phyloP scores from a whole-genome alignment of 2,888 invertebrate genomes.

The Macaria notata region DNA sequence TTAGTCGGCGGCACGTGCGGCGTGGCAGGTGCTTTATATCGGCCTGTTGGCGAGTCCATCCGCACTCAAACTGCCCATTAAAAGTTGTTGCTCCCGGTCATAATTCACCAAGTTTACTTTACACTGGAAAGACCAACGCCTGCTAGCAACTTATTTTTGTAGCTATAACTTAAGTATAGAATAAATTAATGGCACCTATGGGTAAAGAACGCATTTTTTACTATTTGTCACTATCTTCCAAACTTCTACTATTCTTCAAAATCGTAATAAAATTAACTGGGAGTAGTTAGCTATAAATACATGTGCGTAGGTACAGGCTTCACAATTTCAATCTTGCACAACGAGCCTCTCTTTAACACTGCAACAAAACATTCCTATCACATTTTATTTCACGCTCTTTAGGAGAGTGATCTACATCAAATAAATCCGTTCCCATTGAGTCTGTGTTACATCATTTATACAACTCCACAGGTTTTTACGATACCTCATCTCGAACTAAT shows the following conservation, averaged over 20 bases:
- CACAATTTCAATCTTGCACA: too few species aligned
- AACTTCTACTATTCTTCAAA: too few species aligned
- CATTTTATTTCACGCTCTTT: constrained; percentile 16
- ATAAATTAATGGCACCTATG: too few species aligned
- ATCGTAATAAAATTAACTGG: too few species aligned
- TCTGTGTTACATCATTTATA: constrained; percentile 36
- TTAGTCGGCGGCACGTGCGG: constrained; percentile 57
- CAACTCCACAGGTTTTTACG: constrained; percentile 38
- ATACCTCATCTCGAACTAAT: constrained; percentile 51
- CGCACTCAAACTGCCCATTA: constrained; percentile 17
- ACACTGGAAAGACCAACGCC: too few species aligned
- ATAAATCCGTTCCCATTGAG: constrained; percentile 20
- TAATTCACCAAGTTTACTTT: not conserved
- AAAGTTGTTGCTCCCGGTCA: constrained; percentile 5
- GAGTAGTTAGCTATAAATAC: too few species aligned
- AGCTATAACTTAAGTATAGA: too few species aligned
- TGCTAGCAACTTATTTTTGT: too few species aligned
- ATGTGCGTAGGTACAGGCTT: too few species aligned
- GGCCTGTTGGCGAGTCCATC: constrained; percentile 25
- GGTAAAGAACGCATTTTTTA: too few species aligned
- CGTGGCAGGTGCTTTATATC: constrained; percentile 42
- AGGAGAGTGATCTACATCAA: constrained; percentile 20
- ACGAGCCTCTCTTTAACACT: constrained; percentile 1
- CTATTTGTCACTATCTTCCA: too few species aligned
- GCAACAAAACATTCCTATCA: constrained; percentile 1